Conservation (phyloP, 2,797 vertebrate genomes). For the Numenius phaeopus region DNA sequence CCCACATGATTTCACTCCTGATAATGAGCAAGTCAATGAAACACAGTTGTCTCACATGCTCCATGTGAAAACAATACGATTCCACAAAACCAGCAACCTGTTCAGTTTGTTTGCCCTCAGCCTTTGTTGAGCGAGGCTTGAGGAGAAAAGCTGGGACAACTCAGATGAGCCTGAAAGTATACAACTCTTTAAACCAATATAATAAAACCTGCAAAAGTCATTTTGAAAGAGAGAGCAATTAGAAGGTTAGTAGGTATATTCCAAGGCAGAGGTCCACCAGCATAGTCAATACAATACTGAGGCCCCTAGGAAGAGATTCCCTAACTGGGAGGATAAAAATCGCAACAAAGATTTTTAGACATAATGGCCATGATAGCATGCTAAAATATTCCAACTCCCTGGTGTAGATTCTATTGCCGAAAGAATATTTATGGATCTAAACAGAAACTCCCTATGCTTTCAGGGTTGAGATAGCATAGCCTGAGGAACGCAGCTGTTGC, state of each 20-base stretch:
- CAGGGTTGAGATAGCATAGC: not conserved
- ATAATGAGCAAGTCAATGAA: not conserved
- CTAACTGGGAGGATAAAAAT: not conserved
- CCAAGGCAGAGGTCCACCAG: not conserved
- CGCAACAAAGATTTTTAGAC: not conserved
- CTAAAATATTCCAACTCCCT: not conserved
- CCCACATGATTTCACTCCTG: not conserved
- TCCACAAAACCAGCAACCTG: not conserved
- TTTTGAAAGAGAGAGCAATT: not conserved
- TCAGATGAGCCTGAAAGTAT: not conserved
- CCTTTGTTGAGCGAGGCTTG: accelerated
- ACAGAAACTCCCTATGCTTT: not conserved
- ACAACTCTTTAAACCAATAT: not conserved
- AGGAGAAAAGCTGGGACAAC: not conserved
- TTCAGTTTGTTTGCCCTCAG: not conserved
- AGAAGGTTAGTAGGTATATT: not conserved
- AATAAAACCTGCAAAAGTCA: not conserved
- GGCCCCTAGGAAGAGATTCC: not conserved
- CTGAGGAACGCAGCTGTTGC: slow-evolving; percentile 2
- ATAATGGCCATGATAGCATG: not conserved
- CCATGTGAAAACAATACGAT: not conserved
- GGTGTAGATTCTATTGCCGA: not conserved
- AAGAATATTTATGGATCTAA: not conserved
- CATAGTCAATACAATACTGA: accelerated
- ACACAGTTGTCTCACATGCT: accelerated